phyloP scores from a whole-genome alignment of 37 sponge, comb jelly and placozoan species.

The Beroe forskalii region DNA sequence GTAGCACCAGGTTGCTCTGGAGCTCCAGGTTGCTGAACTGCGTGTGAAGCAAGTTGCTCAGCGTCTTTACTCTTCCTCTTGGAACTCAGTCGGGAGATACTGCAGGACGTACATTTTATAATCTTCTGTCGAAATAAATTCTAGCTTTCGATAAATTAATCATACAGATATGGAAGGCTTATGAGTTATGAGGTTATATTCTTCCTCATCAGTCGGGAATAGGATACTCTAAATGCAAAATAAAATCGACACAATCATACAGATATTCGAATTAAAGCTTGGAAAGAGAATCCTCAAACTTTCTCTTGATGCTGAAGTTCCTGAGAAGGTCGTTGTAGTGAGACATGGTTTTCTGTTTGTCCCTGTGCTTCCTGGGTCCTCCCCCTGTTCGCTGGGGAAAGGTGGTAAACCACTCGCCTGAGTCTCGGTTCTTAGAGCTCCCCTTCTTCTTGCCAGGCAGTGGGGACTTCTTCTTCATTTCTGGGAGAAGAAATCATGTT shows the following conservation, averaged over 20 bases:
- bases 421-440: slow-evolving; percentile 1
- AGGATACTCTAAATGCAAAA: too few species aligned
- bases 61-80: slow-evolving; percentile 19
- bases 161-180: too few species aligned
- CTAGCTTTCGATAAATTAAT: too few species aligned
- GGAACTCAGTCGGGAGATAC: slow-evolving; percentile 32
- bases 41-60: too few species aligned
- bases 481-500: background rate
- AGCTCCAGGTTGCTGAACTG: too few species aligned
- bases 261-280: too few species aligned
- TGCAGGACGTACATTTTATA: background rate
- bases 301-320: slow-evolving; percentile 43
- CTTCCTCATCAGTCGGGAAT: too few species aligned
- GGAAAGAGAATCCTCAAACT: slow-evolving; percentile 1
- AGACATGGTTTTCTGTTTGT: slow-evolving; percentile 34
- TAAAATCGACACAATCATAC: too few species aligned
- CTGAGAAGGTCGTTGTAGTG: slow-evolving; percentile 41
- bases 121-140: too few species aligned
- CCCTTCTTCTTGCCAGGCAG: background rate
- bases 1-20: too few species aligned
- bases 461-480: background rate
- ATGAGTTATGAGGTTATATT: too few species aligned
- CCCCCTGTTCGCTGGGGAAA: slow-evolving; percentile 25
- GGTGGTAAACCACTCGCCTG: slow-evolving; percentile 41
- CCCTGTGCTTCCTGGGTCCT: background rate